Conservation (phyloP, 2,888 invertebrate species). For the Troglohyphantes excavatus region DNA sequence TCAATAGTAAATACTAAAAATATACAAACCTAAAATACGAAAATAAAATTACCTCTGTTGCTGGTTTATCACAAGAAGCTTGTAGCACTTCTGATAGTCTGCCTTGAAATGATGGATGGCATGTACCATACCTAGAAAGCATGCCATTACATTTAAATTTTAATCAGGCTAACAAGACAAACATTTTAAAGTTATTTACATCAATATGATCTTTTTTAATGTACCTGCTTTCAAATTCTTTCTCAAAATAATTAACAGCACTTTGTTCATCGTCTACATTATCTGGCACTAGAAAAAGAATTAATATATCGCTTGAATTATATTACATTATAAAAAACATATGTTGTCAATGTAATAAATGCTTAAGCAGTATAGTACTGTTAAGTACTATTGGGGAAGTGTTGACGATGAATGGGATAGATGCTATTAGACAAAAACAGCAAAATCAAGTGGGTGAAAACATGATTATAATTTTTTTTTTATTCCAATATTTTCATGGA, state of each 20-base stretch:
- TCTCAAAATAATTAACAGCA: conserved; percentile 92
- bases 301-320: too few relatives aligned
- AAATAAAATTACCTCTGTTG: conserved; percentile 89
- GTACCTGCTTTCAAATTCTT: conserved; percentile 89
- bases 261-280: conserved; percentile 91
- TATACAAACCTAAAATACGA: neutral
- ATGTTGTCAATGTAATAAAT: too few relatives aligned
- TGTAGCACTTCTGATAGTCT: conserved; percentile 94
- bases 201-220: neutral
- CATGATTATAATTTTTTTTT: too few relatives aligned
- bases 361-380: too few relatives aligned
- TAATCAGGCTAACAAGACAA: neutral
- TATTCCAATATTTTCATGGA: too few relatives aligned
- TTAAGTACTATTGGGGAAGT: too few relatives aligned
- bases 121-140: conserved; percentile 88
- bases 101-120: conserved; percentile 94
- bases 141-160: neutral
- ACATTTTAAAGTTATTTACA: neutral
- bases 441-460: too few relatives aligned
- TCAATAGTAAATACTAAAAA: too few relatives aligned
- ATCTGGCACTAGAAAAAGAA: conserved; percentile 90
- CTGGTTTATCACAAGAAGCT: conserved; percentile 93
- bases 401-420: too few relatives aligned
- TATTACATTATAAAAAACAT: too few relatives aligned
- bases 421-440: too few relatives aligned